Evolutionary conservation across 2,797 vertebrate species (phyloP).

Genomic region (Melopsittacus undulatus): DNA sequence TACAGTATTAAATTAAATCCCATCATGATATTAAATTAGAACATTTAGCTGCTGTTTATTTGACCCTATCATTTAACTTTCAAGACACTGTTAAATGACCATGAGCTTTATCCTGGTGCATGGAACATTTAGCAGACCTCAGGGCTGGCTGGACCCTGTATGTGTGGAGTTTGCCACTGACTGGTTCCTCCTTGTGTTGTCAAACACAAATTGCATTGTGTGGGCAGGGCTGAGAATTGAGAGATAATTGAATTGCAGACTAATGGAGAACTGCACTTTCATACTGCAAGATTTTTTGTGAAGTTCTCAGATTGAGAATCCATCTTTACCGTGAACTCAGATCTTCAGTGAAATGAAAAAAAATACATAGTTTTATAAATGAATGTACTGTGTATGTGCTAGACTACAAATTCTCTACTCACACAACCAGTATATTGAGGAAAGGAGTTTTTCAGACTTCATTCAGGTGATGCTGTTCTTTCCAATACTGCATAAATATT

Average conservation of each 20-base stretch:
- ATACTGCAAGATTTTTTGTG: not conserved
- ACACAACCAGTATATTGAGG: not conserved
- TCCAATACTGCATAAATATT: not conserved
- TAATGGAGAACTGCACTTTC: not conserved
- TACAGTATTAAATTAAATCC: not conserved
- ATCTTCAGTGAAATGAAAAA: not conserved
- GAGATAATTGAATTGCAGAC: accelerated
- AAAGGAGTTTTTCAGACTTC: not conserved
- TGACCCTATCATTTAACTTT: no score
- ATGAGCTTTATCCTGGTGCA: accelerated
- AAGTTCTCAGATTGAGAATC: not conserved
- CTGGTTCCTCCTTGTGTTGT: not conserved
- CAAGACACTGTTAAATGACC: accelerated
- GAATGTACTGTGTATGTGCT: accelerated
- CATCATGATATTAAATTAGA: not conserved
- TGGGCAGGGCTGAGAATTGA: not conserved
- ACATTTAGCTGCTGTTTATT: not conserved
- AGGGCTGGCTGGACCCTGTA: accelerated
- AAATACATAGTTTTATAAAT: accelerated
- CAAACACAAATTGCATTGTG: not conserved
- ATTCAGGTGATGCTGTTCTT: not conserved
- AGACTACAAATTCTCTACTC: not conserved
- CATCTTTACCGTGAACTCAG: no score
- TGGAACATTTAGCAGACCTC: not conserved
- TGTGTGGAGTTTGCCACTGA: not conserved